Conservation (phyloP, 2,797 vertebrate genomes). For the Denticeps clupeoides region DNA sequence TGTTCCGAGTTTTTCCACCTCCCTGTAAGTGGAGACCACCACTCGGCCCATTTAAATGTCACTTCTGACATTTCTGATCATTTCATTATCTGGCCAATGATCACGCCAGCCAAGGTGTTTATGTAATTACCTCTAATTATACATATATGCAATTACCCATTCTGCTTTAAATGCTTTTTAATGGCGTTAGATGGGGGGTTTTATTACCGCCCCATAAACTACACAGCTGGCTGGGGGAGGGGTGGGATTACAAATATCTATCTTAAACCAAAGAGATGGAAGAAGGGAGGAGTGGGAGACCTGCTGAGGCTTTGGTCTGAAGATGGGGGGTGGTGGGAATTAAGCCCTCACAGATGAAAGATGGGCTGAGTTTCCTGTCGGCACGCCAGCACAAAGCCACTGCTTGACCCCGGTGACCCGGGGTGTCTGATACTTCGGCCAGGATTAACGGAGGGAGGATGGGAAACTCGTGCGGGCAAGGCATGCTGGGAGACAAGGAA, state of each 20-base stretch:
- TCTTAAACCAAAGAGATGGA: neutral
- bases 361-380: neutral
- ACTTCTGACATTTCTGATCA: no score
- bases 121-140: neutral
- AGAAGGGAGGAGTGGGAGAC: neutral
- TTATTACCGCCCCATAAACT: constrained; percentile 1
- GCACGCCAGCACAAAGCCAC: neutral
- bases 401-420: neutral
- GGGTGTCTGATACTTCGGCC: neutral
- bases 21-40: no score
- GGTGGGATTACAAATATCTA: constrained; percentile 25
- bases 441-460: neutral
- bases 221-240: constrained; percentile 8
- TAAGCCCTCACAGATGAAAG: neutral
- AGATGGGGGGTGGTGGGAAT: neutral
- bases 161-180: neutral
- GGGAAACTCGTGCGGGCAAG: neutral
- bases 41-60: no score
- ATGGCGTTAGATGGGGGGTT: neutral
- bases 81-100: neutral
- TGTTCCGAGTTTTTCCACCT: no score
- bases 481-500: constrained; percentile 4
- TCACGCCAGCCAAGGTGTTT: neutral
- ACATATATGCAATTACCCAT: no score
- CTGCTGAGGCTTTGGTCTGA: constrained; percentile 15